A percentile compares a stretch with the other conserved stretches of the same genome.
Conservation (phyloP, 2,797 vertebrate species). For the Cuniculus paca region DNA sequence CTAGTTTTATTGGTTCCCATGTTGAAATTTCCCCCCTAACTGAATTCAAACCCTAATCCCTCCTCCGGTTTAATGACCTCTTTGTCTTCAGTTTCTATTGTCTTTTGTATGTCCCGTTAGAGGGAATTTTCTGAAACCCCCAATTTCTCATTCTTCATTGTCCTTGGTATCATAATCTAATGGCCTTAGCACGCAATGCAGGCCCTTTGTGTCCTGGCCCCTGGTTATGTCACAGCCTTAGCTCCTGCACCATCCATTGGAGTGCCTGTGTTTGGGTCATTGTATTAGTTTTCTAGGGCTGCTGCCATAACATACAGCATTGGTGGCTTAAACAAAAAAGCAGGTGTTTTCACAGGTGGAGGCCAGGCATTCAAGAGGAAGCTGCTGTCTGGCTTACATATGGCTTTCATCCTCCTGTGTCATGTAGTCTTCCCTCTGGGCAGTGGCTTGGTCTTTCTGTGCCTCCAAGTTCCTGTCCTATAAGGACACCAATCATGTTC, state of each 20-base stretch:
- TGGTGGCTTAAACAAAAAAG: not conserved
- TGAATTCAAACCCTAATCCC: not conserved
- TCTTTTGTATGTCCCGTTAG: not conserved
- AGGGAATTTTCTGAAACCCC: slow-evolving; percentile 4
- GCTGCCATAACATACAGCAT: not conserved
- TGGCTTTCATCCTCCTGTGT: not conserved
- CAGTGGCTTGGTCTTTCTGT: not conserved
- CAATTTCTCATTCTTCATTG: not conserved
- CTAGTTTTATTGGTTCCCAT: not conserved
- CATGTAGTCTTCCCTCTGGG: not conserved
- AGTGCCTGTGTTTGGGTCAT: not conserved
- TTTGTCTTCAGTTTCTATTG: not conserved
- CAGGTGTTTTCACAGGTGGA: not conserved
- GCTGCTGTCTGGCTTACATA: not conserved
- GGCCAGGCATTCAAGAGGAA: not conserved
- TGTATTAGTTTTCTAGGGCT: not conserved
- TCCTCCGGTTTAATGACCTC: not conserved
- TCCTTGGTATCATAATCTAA: not conserved
- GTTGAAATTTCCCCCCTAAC: not conserved
- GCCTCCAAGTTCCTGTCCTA: not conserved
- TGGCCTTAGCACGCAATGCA: not conserved
- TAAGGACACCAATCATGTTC: not conserved
- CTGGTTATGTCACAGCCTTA: not conserved
- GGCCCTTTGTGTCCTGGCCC: not conserved
- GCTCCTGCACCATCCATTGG: not conserved